Conservation (phyloP, 35 echinoderm and acorn worm species). For the Eucidaris tribuloides region DNA sequence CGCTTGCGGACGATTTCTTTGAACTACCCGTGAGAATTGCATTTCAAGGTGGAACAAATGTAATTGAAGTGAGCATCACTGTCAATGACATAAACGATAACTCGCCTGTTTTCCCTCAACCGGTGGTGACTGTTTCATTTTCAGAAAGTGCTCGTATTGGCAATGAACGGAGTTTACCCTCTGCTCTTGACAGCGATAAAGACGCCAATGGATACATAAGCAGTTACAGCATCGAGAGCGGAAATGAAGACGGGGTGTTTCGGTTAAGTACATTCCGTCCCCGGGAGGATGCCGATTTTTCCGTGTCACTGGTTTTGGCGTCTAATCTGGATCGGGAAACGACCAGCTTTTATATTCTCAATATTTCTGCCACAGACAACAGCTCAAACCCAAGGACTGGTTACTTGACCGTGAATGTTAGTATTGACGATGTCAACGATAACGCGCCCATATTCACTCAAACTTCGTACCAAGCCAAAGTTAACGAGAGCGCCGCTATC, state of each 20-base stretch:
- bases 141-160: slow-evolving; percentile 81
- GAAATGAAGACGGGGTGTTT: slow-evolving; percentile 59
- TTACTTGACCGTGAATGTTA: slow-evolving; percentile 64
- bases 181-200: slow-evolving; percentile 74
- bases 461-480: slow-evolving; percentile 51
- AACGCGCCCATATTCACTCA: slow-evolving; percentile 82
- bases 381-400: slow-evolving; percentile 58
- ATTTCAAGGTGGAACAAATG: slow-evolving; percentile 11
- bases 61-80: slow-evolving; percentile 84
- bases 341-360: slow-evolving; percentile 80
- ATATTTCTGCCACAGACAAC: slow-evolving; percentile 68
- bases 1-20: slow-evolving; percentile 65
- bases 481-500: slow-evolving; percentile 73
- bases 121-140: slow-evolving; percentile 45
- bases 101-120: slow-evolving; percentile 71
- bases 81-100: slow-evolving; percentile 95
- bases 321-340: slow-evolving; percentile 70
- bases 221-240: slow-evolving; percentile 42
- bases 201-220: slow-evolving; percentile 58
- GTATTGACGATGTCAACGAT: slow-evolving; percentile 78
- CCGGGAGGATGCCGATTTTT: slow-evolving; percentile 29
- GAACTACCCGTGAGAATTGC: slow-evolving; percentile 68
- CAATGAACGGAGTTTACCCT: slow-evolving; percentile 51
- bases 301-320: slow-evolving; percentile 43
- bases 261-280: slow-evolving; percentile 39